Conservation (phyloP, 2,888 invertebrate genomes). For the Stegana nigrithorax region DNA sequence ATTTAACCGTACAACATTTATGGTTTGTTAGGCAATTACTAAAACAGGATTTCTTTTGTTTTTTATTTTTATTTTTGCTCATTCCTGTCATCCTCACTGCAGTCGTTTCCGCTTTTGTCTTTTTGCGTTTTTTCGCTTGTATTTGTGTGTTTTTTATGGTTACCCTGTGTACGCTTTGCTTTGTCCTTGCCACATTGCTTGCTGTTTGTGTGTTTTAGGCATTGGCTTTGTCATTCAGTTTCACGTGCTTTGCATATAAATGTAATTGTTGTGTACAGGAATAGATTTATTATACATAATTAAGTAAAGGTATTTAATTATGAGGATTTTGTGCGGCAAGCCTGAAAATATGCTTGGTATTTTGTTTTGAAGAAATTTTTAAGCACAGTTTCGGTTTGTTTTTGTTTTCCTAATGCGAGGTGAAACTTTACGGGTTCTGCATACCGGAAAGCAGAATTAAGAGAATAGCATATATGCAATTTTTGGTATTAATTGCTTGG, state of each 20-base stretch:
- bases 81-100: too few species aligned
- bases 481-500: too few species aligned
- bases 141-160: constrained; percentile 17
- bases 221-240: neutral
- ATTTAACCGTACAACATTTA: constrained; percentile 10
- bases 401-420: too few species aligned
- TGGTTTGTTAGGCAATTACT: constrained; percentile 54
- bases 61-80: constrained; percentile 17
- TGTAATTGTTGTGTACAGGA: neutral
- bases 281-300: neutral
- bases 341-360: neutral
- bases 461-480: too few species aligned
- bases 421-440: too few species aligned
- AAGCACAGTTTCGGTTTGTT: too few species aligned
- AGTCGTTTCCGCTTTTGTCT: constrained; percentile 12
- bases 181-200: too few species aligned
- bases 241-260: constrained; percentile 2
- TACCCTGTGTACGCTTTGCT: constrained; percentile 40
- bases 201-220: constrained; percentile 35
- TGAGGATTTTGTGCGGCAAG: neutral
- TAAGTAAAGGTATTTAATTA: constrained; percentile 2
- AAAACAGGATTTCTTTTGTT: constrained; percentile 36
- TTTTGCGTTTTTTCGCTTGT: constrained; percentile 2
- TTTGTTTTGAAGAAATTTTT: too few species aligned
- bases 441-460: too few species aligned